Percentiles rank a stretch among this genome's conserved stretches.
Conservation (phyloP, 2,888 invertebrate genomes). For the Pristionchus japonicus region DNA sequence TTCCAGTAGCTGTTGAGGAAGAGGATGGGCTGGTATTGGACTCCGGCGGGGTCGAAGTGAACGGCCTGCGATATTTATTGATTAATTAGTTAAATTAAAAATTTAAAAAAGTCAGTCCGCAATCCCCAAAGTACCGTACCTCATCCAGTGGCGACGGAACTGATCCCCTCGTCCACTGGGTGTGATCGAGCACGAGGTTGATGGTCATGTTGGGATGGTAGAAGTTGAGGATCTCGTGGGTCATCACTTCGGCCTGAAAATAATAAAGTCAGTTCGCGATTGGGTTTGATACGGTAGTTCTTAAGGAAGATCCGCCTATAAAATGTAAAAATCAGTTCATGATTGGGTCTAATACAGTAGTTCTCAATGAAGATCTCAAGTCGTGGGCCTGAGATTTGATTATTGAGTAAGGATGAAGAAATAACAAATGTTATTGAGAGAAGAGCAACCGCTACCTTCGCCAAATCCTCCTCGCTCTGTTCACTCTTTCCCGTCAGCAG, state of each 20-base stretch:
- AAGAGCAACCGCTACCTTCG: constrained; percentile 81
- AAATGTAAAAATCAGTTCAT: no score
- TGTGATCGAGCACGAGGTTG: constrained; percentile 94
- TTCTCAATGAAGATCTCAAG: no score
- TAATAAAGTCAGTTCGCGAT: no score
- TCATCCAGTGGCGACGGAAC: constrained; percentile 62
- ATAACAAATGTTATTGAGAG: no score
- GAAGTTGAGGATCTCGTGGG: constrained; percentile 87
- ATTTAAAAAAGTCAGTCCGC: no score
- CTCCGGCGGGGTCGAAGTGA: constrained; percentile 82
- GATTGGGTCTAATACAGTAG: no score
- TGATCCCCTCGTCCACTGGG: constrained; percentile 89
- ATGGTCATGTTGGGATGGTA: constrained; percentile 99
- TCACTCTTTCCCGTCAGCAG: constrained; percentile 86
- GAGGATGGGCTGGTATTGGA: constrained; percentile 91
- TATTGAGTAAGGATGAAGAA: no score
- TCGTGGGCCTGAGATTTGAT: no score
- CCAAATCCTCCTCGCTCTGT: constrained; percentile 73
- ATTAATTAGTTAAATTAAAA: neutral
- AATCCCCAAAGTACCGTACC: constrained; percentile 54
- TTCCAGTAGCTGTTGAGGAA: constrained; percentile 99
- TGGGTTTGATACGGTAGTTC: no score
- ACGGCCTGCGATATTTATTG: neutral
- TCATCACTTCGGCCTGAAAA: constrained; percentile 61
- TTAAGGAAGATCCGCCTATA: no score